Percentiles rank a stretch among this genome's conserved stretches.
Evolutionary conservation across 2,797 vertebrate species (phyloP).

Genomic region (Oreonectes daqikongensis): DNA sequence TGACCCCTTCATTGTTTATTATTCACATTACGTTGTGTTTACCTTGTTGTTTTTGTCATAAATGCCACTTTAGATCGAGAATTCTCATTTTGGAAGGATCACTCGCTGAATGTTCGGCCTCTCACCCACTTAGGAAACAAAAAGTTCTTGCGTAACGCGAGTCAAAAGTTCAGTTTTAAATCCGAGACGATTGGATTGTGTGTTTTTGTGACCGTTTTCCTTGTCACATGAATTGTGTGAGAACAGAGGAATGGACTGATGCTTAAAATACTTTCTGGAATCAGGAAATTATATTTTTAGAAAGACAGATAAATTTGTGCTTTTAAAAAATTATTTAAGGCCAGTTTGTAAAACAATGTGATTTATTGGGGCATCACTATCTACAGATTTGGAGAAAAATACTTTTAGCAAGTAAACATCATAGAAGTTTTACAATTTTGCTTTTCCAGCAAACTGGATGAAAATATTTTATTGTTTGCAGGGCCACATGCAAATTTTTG

Average conservation of each 20-base stretch:
- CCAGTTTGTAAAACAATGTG: too few species aligned
- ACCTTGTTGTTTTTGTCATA: conserved; percentile 33
- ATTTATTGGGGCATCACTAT: too few species aligned
- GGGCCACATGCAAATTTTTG: too few species aligned
- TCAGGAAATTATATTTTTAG: conserved; percentile 14
- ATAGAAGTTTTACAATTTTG: too few species aligned
- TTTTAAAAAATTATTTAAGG: not conserved
- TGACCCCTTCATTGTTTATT: conserved; percentile 40
- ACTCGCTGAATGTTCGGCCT: conserved; percentile 25
- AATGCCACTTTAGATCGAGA: conserved; percentile 11
- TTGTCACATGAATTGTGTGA: conserved; percentile 50
- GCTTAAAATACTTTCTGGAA: conserved; percentile 11
- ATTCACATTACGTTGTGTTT: conserved; percentile 41
- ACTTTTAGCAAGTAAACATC: too few species aligned
- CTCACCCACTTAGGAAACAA: conserved; percentile 52
- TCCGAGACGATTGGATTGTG: conserved; percentile 23
- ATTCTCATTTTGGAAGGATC: conserved; percentile 25
- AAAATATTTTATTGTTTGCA: too few species aligned
- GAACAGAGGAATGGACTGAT: not conserved
- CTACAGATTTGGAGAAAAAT: too few species aligned
- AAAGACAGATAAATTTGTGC: conserved; percentile 8
- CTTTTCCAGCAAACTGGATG: too few species aligned
- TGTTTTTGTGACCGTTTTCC: conserved; percentile 28
- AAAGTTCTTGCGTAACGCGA: conserved; percentile 62
- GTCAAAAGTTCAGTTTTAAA: conserved; percentile 66